Base-by-base conservation (phyloP, 2,113 vertebrate species). In the Rhagologus leucostigma region DNA sequence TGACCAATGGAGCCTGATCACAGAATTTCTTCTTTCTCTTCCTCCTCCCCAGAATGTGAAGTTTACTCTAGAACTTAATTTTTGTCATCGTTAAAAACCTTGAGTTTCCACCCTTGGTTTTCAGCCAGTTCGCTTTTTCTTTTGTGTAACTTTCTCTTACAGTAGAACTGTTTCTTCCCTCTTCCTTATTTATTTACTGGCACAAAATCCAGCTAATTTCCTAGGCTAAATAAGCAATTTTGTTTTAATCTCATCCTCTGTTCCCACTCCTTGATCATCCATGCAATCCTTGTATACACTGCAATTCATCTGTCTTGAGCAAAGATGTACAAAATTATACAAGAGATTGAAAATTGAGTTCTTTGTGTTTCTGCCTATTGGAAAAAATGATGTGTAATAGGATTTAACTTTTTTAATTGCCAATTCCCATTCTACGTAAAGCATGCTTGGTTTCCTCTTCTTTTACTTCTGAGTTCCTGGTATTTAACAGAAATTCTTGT, bases 221-320 rank as follows among this genome's bases (percentile, higher is more conserved):
- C 55, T 15, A 53, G 55, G 76, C 50, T 84, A 90, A 95, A 73
- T 60, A 74, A 92, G 76, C 37, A 84, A 65, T 86, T 92, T 53
- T 77, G 37, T 13, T 80, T 62, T 52, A 32, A 41, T 80, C 44
- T 80, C 33, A 17, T 44, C n/a, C n/a, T 89, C 71, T 82, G 26
- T 49, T 92, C 56, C 75, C 7, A 13, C 41, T 83, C 39, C 76
- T 73, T 53, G 75, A 64, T 92, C 71, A 65, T 41, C 75, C 83
- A 33, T 3, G 11, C 35, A 68, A 2, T 33, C n/a, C 30, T 56
- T 26, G 5, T 49, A 52, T 20, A 30, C 17, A 1, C 22, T 39
- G 70, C n/a, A 64, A 71, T 71, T 87, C 23, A 88, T 85, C 65
- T 90, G 93, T 79, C 67, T 79, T 21, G 35, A 44, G 89, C 53